phyloP scores from a whole-genome alignment of 2,797 vertebrate genomes.

The Decapterus maruadsi region DNA sequence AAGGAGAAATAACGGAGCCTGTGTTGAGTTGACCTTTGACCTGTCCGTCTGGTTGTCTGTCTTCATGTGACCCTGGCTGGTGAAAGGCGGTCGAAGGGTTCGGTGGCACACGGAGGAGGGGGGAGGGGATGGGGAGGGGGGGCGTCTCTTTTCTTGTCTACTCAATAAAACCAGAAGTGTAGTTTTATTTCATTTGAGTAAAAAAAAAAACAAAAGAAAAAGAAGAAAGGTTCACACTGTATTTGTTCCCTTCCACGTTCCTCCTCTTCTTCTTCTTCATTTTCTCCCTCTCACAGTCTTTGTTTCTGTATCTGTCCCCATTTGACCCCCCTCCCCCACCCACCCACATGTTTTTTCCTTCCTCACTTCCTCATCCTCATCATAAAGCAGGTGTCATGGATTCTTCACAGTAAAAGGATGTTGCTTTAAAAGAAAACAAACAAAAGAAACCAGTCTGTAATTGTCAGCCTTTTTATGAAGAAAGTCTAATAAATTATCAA shows the following conservation, averaged over 20 bases:
- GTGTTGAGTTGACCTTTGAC: slow-evolving; percentile 19
- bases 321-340: no score
- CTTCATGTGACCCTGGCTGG: slow-evolving; percentile 49
- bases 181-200: slow-evolving; percentile 51
- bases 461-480: slow-evolving; percentile 86
- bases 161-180: slow-evolving; percentile 60
- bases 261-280: slow-evolving; percentile 37
- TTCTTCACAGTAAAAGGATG: slow-evolving; percentile 66
- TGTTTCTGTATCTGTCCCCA: slow-evolving; percentile 63
- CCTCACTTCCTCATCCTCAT: slow-evolving; percentile 70
- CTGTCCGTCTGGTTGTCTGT: slow-evolving; percentile 43
- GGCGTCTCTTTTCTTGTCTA: slow-evolving; percentile 57
- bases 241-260: slow-evolving; percentile 49
- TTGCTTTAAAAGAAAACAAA: slow-evolving; percentile 73
- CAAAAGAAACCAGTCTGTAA: slow-evolving; percentile 78
- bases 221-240: slow-evolving; percentile 60
- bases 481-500: slow-evolving; percentile 88
- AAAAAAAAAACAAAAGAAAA: neutral
- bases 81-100: slow-evolving; percentile 42
- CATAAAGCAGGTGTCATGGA: slow-evolving; percentile 68
- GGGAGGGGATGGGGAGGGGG: no score
- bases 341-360: slow-evolving; percentile 57
- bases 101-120: slow-evolving; percentile 47
- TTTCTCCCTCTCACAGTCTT: slow-evolving; percentile 67
- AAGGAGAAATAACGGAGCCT: slow-evolving; percentile 10